Conservation (phyloP, 2,113 vertebrate genomes). For the Marmota monax region DNA sequence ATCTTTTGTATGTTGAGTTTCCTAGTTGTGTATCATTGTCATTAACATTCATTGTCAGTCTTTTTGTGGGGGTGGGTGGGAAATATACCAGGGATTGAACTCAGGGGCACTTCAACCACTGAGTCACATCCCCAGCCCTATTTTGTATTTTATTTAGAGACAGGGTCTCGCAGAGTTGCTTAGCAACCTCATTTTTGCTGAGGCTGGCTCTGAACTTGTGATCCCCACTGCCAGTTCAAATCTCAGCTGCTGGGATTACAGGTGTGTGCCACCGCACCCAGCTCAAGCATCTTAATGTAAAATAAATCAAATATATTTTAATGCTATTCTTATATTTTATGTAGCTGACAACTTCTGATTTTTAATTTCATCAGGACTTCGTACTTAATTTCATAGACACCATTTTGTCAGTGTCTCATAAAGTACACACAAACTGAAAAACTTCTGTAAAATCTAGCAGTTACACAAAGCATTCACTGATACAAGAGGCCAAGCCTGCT, state of each 20-base stretch:
- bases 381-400: conserved; percentile 30
- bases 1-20: neutral
- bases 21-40: neutral
- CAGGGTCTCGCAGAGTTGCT: too few relatives aligned
- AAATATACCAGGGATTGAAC: too few relatives aligned
- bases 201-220: too few relatives aligned
- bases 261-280: too few relatives aligned
- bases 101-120: too few relatives aligned
- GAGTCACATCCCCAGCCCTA: too few relatives aligned
- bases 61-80: too few relatives aligned
- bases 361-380: neutral
- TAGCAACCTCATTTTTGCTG: too few relatives aligned
- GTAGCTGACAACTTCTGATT: conserved; percentile 5
- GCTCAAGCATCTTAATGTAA: neutral
- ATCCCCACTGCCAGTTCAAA: too few relatives aligned
- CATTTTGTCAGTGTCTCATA: conserved; percentile 7
- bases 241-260: too few relatives aligned
- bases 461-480: neutral
- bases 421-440: conserved; percentile 35
- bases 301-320: neutral
- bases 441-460: neutral
- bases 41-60: neutral
- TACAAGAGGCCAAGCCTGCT: neutral
- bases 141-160: too few relatives aligned
- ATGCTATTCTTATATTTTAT: neutral